Base-by-base conservation (phyloP, 2,888 invertebrate species). In the Rhyacophila evoluta region DNA sequence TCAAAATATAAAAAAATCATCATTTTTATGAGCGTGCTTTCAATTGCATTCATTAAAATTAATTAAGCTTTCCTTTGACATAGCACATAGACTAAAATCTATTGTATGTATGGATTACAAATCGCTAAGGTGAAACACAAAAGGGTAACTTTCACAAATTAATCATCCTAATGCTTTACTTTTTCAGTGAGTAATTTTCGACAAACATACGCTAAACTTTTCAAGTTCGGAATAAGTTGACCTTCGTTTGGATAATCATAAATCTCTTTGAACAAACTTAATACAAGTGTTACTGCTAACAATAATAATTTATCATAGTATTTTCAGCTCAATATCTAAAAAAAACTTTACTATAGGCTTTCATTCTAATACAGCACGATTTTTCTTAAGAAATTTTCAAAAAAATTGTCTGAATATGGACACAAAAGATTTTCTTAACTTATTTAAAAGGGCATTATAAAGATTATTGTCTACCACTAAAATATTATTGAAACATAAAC, bases 221-320 rank as follows among this genome's bases (percentile, higher is more conserved):
- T 55, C 25, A 55, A 10, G 55, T 19, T 55, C 29, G 6, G 29
- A 4, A 33, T 33, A 33, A 33, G 2, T 55, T 19, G 19, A 55
- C 55, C 55, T 55, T 55, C 55, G 55, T 55, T 19, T 55, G 55
- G 55, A 55, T 55, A 55, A 55, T 55, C 55, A 1, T 25, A 19
- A 8, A 19, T 55, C 19, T 55, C 19, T 55, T 19, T 10, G 25
- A 25, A 10, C 29, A 55, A 55, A 55, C 55, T 55, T 55, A 55
- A 19, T 55, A 8, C 19, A 55, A 55, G 25, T 55, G 55, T 55
- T 8, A 55, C 19, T 55, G 6, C 15, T 10, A 55, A 55, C 1
- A 55, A 55, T 55, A 19, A 55, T 25, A 55, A 55, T 55, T 55
- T 25, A 55, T 55, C 55, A 55, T 25, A 55, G 25, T 19, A 55